Evolutionary conservation across 2,113 vertebrate species (phyloP).

Genomic region (Malurus alboscapulatus): DNA sequence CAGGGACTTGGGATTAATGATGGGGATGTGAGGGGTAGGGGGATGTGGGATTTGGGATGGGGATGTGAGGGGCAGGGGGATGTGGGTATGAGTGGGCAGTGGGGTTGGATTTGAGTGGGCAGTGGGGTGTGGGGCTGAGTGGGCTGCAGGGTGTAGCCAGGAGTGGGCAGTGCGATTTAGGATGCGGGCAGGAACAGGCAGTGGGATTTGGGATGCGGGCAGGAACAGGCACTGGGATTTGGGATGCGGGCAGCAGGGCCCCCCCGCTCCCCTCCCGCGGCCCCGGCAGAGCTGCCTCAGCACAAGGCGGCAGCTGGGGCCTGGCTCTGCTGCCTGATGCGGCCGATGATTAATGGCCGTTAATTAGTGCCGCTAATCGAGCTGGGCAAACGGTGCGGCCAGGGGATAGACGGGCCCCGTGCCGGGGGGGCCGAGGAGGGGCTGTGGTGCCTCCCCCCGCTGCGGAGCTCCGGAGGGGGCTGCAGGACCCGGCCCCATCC

Average conservation of each 20-base stretch:
- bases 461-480: rapidly evolving
- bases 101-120: background rate
- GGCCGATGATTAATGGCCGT: constrained; percentile 40
- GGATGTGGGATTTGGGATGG: background rate
- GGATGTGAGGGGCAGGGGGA: background rate
- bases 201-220: background rate
- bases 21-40: background rate
- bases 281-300: constrained; percentile 1
- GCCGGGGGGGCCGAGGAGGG: background rate
- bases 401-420: background rate
- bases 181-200: background rate
- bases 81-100: background rate
- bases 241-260: background rate
- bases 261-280: background rate
- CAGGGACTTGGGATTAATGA: background rate
- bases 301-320: background rate
- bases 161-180: background rate
- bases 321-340: background rate
- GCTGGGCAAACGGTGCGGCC: constrained; percentile 7
- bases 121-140: background rate
- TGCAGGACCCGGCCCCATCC: rapidly evolving
- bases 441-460: rapidly evolving
- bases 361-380: constrained; percentile 54
- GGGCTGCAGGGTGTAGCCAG: background rate
- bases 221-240: background rate